Percentiles rank a stretch among this genome's conserved stretches.
These are phyloP conservation scores for Acanthochromis polyacanthus DNA, from an alignment of 2,113 vertebrate genomes.

Conservation along the genomic window DNA sequence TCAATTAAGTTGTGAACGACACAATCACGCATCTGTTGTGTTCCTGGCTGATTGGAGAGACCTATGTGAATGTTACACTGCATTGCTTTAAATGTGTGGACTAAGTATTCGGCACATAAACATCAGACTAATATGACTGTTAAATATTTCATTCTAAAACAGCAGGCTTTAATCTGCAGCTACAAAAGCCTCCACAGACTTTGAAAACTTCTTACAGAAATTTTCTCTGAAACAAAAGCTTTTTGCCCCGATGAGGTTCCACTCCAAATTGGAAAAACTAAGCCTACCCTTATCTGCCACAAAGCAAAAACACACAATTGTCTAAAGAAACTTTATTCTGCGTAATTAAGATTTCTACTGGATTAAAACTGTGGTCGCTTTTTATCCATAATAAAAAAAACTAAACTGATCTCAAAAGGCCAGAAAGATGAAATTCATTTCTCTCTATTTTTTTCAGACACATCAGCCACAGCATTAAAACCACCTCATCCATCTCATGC, in stretches of 20 bases:
- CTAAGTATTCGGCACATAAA: neutral
- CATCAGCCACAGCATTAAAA: too few relatives aligned
- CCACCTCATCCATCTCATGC: too few relatives aligned
- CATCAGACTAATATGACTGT: neutral
- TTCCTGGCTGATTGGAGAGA: neutral
- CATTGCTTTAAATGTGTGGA: neutral
- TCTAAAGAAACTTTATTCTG: neutral
- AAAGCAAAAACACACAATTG: neutral
- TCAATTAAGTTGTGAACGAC: neutral
- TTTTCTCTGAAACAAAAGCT: too few relatives aligned
- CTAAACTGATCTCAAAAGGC: too few relatives aligned
- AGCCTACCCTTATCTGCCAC: too few relatives aligned
- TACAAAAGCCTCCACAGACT: neutral
- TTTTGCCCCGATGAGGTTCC: too few relatives aligned
- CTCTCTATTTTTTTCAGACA: too few relatives aligned
- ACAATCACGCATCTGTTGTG: constrained; percentile 15
- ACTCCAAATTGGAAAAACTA: too few relatives aligned
- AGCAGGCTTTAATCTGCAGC: neutral
- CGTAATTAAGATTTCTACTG: too few relatives aligned
- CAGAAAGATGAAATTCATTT: too few relatives aligned
- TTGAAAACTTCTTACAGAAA: neutral
- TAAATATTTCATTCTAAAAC: neutral
- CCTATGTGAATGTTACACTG: neutral
- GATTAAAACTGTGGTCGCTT: too few relatives aligned
- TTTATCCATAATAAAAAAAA: too few relatives aligned